Evolutionary conservation across 2,888 invertebrate genomes (phyloP), one percentile per base, ranked within the genome.

Genomic region (Platynereis dumerilii): DNA sequence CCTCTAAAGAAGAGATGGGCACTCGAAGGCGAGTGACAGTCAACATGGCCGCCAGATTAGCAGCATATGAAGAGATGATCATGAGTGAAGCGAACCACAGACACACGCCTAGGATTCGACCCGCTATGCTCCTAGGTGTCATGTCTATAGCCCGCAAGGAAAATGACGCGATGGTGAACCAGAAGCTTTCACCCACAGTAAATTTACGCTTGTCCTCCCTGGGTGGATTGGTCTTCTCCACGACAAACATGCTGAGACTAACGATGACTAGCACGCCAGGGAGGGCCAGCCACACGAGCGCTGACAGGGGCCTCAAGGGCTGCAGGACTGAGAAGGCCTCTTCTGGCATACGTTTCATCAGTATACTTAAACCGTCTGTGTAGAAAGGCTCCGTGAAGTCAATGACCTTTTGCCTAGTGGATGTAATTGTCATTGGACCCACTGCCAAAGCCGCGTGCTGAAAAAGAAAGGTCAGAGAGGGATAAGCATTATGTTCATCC

Each of bases 71-170:
- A n/a, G 80, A 79, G 66, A 80, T 78, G 29, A 80, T 72, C 61
- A 80, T 79, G 44, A 82, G 75, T 2, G 78, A 78, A 68, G 81
- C 81, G 65, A 83, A 78, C 80, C 82, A 81, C 77, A 82, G 79
- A n/a, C 80, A 77, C n/a, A 77, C 78, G 1, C 80, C 79, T 20
- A 83, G 68, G 29, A 83, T 79, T 20, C 80, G 73, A 0, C 81
- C 80, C 10, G 68, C 45, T 39, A 65, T 52, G 12, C 64, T 61
- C 28, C 62, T 39, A 10, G 68, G 68, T 15, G 57, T 52, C 26
- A 59, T 39, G 28, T 65, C 67, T 81, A 91, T 12, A 86, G 85
- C 92, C 92, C 92, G 75, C 89, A 91, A 27, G 12, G 81, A 72
- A 56, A 81, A 68, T 3, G 80, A 78, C 0, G 80, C 80, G 65